These are phyloP conservation scores for Eurytoma adleriae DNA, from an alignment of 2,888 invertebrate genomes.

Conservation along the genomic window DNA sequence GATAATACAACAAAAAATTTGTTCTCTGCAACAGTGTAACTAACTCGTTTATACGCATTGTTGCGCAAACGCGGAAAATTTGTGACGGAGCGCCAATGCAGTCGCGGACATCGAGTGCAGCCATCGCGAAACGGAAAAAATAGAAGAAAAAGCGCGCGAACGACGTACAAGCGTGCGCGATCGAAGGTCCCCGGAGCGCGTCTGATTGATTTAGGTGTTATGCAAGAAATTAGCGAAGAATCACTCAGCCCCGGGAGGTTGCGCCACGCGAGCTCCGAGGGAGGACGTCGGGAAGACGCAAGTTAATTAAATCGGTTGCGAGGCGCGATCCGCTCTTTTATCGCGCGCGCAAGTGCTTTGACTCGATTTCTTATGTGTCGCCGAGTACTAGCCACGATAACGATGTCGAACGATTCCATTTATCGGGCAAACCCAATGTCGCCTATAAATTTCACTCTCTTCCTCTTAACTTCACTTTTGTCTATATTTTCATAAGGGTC, in stretches of 20 bases:
- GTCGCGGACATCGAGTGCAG: background rate
- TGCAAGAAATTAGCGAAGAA: conserved; percentile 31
- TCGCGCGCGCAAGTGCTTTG: conserved; percentile 14
- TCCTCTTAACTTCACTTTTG: too few species aligned
- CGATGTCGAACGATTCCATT: conserved; percentile 14
- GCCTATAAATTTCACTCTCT: conserved; percentile 18
- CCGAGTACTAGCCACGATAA: background rate
- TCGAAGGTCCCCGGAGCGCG: conserved; percentile 38
- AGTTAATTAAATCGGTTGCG: conserved; percentile 41
- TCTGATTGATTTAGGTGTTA: conserved; percentile 46
- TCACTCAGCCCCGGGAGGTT: background rate
- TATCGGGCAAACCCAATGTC: conserved; percentile 10
- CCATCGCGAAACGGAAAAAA: background rate
- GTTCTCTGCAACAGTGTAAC: background rate
- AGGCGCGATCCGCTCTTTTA: background rate
- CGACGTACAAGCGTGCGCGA: background rate
- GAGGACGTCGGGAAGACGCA: background rate
- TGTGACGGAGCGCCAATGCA: background rate
- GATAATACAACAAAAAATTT: background rate
- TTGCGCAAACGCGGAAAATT: conserved; percentile 49
- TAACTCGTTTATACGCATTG: conserved; percentile 11
- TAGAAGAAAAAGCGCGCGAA: background rate
- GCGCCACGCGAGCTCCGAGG: background rate
- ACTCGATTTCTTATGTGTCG: conserved; percentile 1
- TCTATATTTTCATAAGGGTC: too few species aligned